Evolutionary conservation across 1,140 invertebrate species (phyloP), one percentile per base, ranked within the genome.

Genomic region (Caenorhabditis remanei): DNA sequence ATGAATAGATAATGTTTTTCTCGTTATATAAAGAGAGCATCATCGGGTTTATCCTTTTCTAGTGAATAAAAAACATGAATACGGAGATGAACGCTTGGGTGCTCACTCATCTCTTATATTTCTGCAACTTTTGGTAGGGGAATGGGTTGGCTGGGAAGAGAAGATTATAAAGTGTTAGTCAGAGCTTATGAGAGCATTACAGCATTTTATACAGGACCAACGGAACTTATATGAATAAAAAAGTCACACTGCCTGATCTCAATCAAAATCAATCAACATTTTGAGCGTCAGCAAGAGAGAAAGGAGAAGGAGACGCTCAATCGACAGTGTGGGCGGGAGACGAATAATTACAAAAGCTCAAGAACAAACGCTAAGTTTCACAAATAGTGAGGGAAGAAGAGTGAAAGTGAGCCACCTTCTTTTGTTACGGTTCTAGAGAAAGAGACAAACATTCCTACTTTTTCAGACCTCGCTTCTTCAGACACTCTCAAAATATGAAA

Each of bases 271-370:
- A 16, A 2, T n/a, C n/a, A 58, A 58, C 56, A 8, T n/a, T 58
- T n/a, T 1, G 8, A 14, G 19, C n/a, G 19, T 19, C 21, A 19
- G 21, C 5, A n/a, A 58, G 19, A n/a, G 16, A 58, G n/a, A 21
- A 8, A n/a, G 56, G 56, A 21, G n/a, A 9, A n/a, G 2, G 1
- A 40, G 11, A 63, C 24, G 46, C 13, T 41, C 16, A 16, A 71
- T 46, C 46, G n/a, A 79, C n/a, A 50, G 16, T 53, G 71, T n/a
- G 46, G 71, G 19, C 14, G 67, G 46, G 4, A 50, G 71, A 13
- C 71, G 71, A 79, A 79, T 79, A 79, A 79, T 50, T 79, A 75
- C 8, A 79, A 79, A 79, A 79, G 71, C 71, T 79, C 19, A 79
- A 79, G 41, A 50, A 79, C 71, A 79, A 79, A 79, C 71, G 46